Base-by-base conservation (phyloP, 2,888 invertebrate genomes). In the Eledone cirrhosa region DNA sequence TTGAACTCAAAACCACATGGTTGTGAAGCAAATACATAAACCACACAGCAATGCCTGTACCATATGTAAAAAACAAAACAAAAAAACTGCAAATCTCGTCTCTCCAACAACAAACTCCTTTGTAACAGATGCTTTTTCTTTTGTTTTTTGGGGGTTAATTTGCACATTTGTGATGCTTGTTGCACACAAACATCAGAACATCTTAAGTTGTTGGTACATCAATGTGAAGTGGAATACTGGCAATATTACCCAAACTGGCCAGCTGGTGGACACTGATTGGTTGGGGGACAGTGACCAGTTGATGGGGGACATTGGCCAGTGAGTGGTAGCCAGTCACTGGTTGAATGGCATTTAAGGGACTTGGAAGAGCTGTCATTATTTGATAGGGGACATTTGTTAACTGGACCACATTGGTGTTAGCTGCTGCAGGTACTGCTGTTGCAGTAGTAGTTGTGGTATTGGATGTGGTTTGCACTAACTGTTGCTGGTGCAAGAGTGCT, bases 211-310 rank as follows among this genome's bases (percentile, higher is more conserved):
- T 72, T 4, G 72, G 72, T 13, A 72, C 41, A 41, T 72, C 72
- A 41, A 72, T 72, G 41, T 72, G 72, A 41, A 72, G n/a, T 4
- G 72, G 72, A n/a, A 72, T 41, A 31, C 41, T 72, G 33, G 72
- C 24, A 41, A 72, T 31, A 72, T 72, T 72, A 29, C 41, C 33
- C n/a, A 72, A 13, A 33, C 72, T 41, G 41, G 72, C 24, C 33
- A 72, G 29, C 4, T 72, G 72, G 41, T 72, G 72, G 29, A 72
- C 41, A 14, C 72, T 72, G 22, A 72, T 72, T 8, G 31, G 72
- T 22, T 72, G 72, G 1, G 72, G 72, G 8, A 72, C 72, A 72
- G 72, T 41, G 33, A 72, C 72, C 31, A 72, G 22, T 22, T 72
- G 72, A 41, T 72, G 72, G 41, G 72, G 72, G 22, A 72, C 22